Evolutionary conservation across 2,797 vertebrate species (phyloP).

Genomic region (Bovichtus diacanthus): DNA sequence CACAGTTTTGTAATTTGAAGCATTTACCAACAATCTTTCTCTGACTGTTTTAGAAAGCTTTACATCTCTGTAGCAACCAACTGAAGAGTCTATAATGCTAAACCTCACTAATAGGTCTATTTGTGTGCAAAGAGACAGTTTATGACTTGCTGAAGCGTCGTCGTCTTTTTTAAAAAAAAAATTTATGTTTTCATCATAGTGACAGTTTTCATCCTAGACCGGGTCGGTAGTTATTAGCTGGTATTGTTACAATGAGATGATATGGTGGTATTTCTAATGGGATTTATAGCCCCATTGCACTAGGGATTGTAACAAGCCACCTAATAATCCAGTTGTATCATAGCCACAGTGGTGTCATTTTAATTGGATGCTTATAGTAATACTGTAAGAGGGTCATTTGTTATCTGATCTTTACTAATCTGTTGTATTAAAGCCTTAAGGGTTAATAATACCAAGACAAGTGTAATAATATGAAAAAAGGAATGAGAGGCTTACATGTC

Average conservation of each 20-base stretch:
- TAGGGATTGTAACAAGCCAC: constrained; percentile 30
- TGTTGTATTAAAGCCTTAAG: constrained; percentile 21
- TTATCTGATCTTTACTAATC: constrained; percentile 56
- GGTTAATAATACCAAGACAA: not conserved
- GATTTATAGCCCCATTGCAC: not conserved
- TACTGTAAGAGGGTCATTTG: constrained; percentile 25
- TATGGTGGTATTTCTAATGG: not conserved
- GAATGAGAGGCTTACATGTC: not conserved
- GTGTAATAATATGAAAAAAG: not conserved
- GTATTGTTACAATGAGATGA: constrained; percentile 9
- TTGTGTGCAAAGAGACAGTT: not conserved
- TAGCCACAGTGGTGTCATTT: constrained; percentile 22
- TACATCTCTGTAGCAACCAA: constrained; percentile 8
- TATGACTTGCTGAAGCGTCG: not conserved
- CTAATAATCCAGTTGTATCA: constrained; percentile 33
- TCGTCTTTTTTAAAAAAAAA: too few species aligned
- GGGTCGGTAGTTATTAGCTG: not conserved
- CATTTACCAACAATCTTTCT: not conserved
- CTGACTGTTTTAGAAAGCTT: not conserved
- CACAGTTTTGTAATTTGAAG: constrained; percentile 1
- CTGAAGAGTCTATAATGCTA: not conserved
- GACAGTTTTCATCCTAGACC: not conserved
- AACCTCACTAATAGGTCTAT: not conserved
- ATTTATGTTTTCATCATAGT: not conserved
- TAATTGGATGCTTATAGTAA: constrained; percentile 54